Evolutionary conservation across 1,140 invertebrate species (phyloP), one percentile per base, ranked within the genome.

Genomic region (Polypedilum vanderplanki): DNA sequence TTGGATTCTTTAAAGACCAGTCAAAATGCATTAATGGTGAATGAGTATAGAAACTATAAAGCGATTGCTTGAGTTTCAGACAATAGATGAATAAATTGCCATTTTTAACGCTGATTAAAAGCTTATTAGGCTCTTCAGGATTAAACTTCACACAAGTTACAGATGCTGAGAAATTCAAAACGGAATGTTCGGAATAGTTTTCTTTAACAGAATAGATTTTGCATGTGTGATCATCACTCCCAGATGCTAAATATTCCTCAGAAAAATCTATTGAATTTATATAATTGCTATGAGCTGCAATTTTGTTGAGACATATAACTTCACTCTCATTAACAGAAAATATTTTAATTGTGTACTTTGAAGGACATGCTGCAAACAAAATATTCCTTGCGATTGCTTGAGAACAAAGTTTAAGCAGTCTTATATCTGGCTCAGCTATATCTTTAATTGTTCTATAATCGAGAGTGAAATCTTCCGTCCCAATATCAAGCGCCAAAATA

Each of bases 261-360:
- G 17, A 70, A 4, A 70, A 70, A 20, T 70, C 65, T 20, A 70
- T 70, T 18, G 65, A 70, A 70, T 70, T 70, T 18, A 70, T 70
- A 4, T 70, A 70, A 7, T 18, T 70, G 18, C 10, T 22, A 20
- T 70, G 65, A 70, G 65, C 65, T 18, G 15, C 17, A 70, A 70
- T 70, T 20, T 22, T 18, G 3, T n/a, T 18, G 3, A 70, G 9
- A 5, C 65, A 20, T 5, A 18, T 70, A 1, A 20, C 20, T 70
- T 70, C 65, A 3, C 17, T 12, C 18, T 70, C 65, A 20, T 70
- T 70, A 3, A 18, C 65, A 20, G 17, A 20, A 22, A 20, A 70
- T 18, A 70, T 18, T 10, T 70, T 70, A 0, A 70, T 70, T 20
- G 17, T 10, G 7, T 70, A 70, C 8, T 22, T 70, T 18, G 65